phyloP scores from a whole-genome alignment of 1,140 invertebrate genomes.

The Maconellicoccus hirsutus region DNA sequence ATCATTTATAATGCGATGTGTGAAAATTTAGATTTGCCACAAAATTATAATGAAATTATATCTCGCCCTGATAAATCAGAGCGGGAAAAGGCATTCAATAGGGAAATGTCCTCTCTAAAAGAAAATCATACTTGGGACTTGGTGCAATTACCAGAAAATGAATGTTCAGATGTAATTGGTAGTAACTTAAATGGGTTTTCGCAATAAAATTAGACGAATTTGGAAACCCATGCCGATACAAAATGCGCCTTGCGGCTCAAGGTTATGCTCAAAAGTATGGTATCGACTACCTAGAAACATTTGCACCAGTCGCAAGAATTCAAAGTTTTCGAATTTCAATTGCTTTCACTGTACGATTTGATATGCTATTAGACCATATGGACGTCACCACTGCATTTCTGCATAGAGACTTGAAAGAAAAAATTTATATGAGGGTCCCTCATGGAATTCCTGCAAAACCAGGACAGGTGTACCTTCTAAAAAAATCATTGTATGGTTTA shows the following conservation, averaged over 20 bases:
- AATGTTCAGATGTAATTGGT: conserved; percentile 30
- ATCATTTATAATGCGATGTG: too few relatives aligned
- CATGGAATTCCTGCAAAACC: conserved; percentile 28
- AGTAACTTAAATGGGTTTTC: conserved; percentile 37
- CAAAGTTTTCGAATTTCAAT: conserved; percentile 35
- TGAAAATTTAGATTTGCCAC: not conserved
- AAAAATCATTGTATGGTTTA: conserved; percentile 27
- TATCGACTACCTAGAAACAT: conserved; percentile 35
- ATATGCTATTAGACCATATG: conserved; percentile 34
- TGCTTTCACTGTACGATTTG: conserved; percentile 32
- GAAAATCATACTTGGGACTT: conserved; percentile 35
- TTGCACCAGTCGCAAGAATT: conserved; percentile 34
- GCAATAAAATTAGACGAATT: conserved; percentile 32
- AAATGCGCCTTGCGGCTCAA: conserved; percentile 15
- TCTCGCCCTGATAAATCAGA: conserved; percentile 24
- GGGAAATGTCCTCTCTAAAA: conserved; percentile 33
- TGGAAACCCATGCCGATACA: conserved; percentile 31
- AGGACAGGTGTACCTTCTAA: conserved; percentile 27
- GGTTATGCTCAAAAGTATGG: conserved; percentile 26
- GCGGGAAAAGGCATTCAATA: conserved; percentile 34
- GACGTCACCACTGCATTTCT: conserved; percentile 38
- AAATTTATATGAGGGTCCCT: conserved; percentile 36
- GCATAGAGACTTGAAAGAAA: conserved; percentile 35
- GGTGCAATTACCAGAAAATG: conserved; percentile 30
- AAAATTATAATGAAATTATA: conserved; percentile 13